phyloP scores from a whole-genome alignment of 2,888 invertebrate genomes.

The Brachynemurus nebulosus region DNA sequence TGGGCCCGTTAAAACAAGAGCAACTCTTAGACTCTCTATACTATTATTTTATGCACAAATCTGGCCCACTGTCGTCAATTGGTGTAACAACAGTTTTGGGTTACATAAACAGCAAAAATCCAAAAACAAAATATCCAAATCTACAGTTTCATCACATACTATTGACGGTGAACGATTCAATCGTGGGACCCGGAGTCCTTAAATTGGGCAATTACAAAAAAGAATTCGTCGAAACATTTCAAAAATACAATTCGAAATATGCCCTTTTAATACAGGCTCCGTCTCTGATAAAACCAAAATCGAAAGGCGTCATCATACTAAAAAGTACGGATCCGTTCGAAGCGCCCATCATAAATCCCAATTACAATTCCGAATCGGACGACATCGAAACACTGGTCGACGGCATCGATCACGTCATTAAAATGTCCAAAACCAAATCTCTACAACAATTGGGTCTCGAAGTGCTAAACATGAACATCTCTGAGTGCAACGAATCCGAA shows the following conservation, averaged over 20 bases:
- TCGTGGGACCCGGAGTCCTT: constrained; percentile 22
- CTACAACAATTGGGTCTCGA: constrained; percentile 42
- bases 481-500: constrained; percentile 31
- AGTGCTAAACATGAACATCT: constrained; percentile 36
- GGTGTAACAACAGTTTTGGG: constrained; percentile 34
- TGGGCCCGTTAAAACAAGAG: constrained; percentile 2
- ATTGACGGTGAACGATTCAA: constrained; percentile 24
- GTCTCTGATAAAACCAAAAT: constrained; percentile 23
- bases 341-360: constrained; percentile 23
- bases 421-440: constrained; percentile 33
- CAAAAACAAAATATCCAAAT: constrained; percentile 33
- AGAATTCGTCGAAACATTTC: constrained; percentile 12
- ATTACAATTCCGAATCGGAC: constrained; percentile 19
- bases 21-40: constrained; percentile 25
- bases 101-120: constrained; percentile 35
- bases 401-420: constrained; percentile 33
- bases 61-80: constrained; percentile 31
- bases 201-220: constrained; percentile 25
- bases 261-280: constrained; percentile 11
- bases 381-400: constrained; percentile 47
- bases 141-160: constrained; percentile 34
- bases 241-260: constrained; percentile 13
- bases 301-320: constrained; percentile 21
- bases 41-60: constrained; percentile 35
- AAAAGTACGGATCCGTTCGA: constrained; percentile 22